phyloP scores from a whole-genome alignment of 1,140 invertebrate species.

The Tetranychus cinnabarinus region DNA sequence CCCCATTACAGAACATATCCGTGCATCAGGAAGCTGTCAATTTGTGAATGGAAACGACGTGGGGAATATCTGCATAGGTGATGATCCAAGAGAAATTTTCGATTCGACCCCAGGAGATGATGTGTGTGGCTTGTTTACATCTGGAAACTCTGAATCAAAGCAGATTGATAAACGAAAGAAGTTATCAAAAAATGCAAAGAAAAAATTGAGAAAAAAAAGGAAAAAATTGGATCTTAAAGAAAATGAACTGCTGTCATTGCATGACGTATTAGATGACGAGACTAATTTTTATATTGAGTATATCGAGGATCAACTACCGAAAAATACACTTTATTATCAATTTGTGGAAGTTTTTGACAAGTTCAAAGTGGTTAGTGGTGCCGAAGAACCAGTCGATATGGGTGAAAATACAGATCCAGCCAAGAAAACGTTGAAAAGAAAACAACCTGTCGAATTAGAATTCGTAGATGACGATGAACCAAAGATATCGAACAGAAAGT shows the following conservation, averaged over 20 bases:
- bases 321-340: slow-evolving; percentile 61
- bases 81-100: background rate
- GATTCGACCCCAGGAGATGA: too few species aligned
- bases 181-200: too few species aligned
- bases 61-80: slow-evolving; percentile 6
- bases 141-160: too few species aligned
- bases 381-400: slow-evolving; percentile 5
- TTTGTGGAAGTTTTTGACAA: slow-evolving; percentile 65
- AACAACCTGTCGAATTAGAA: slow-evolving; percentile 29
- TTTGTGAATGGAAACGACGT: slow-evolving; percentile 9
- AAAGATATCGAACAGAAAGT: slow-evolving; percentile 74
- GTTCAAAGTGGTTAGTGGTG: slow-evolving; percentile 38
- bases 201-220: too few species aligned
- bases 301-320: slow-evolving; percentile 51
- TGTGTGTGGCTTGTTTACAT: too few species aligned
- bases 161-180: too few species aligned
- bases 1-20: slow-evolving; percentile 47
- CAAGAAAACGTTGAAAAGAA: slow-evolving; percentile 10
- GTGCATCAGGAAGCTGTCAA: slow-evolving; percentile 22
- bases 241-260: too few species aligned
- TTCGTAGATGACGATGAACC: slow-evolving; percentile 38
- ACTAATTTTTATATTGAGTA: slow-evolving; percentile 19
- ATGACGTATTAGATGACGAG: slow-evolving; percentile 13
- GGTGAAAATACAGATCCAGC: background rate
- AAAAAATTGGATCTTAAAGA: too few species aligned